Conservation (phyloP, 2,888 invertebrate genomes). For the Nemoura dubitans region DNA sequence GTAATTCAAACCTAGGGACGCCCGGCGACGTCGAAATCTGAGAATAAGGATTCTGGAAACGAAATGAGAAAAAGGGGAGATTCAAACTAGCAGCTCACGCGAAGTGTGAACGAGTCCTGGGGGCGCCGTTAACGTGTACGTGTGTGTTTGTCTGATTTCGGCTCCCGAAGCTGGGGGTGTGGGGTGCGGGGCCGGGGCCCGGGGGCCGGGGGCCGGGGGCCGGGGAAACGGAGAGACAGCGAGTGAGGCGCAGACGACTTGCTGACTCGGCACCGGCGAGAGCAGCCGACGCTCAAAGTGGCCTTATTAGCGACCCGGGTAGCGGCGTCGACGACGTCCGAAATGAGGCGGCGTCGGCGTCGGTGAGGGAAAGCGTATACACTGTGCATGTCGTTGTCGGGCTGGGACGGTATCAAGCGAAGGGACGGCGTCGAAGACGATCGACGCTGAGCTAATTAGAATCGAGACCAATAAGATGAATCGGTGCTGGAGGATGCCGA, state of each 20-base stretch:
- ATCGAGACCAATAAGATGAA: neutral
- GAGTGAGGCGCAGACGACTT: too few relatives aligned
- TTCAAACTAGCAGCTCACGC: constrained; percentile 24
- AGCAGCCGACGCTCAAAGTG: neutral
- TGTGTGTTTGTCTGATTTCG: constrained; percentile 42
- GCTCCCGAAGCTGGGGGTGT: too few relatives aligned
- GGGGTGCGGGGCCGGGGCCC: neutral
- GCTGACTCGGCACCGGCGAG: constrained; percentile 26
- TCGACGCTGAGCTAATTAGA: neutral
- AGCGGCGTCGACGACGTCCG: neutral
- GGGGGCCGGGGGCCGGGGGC: constrained; percentile 22
- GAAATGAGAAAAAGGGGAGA: constrained; percentile 33
- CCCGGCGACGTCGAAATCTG: neutral
- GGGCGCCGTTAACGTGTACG: constrained; percentile 40
- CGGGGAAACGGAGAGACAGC: neutral
- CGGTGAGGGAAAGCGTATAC: too few relatives aligned
- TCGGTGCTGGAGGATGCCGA: neutral
- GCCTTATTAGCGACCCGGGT: neutral
- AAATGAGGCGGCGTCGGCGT: neutral
- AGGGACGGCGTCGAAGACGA: neutral
- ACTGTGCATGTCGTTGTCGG: neutral
- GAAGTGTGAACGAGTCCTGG: constrained; percentile 34
- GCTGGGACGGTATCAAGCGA: constrained; percentile 17
- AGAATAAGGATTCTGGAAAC: constrained; percentile 28
- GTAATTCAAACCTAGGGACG: neutral